phyloP scores from a whole-genome alignment of 2,888 invertebrate species.

The Andrena haemorrhoa region DNA sequence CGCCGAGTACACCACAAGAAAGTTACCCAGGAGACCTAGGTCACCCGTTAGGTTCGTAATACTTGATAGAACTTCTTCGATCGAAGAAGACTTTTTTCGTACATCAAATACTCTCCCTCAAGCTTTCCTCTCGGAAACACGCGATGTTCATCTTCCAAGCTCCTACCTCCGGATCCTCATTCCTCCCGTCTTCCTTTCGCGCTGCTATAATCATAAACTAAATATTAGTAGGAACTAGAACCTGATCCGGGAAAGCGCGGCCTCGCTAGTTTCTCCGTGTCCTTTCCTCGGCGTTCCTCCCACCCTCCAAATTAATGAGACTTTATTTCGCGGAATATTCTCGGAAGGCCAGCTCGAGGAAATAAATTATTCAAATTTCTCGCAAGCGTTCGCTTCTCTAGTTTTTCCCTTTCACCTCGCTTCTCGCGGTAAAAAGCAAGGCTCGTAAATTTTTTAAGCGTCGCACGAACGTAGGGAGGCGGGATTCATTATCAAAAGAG shows the following conservation, averaged over 20 bases:
- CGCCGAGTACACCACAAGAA: neutral
- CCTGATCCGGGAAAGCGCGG: neutral
- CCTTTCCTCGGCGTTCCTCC: neutral
- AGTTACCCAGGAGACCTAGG: conserved; percentile 41
- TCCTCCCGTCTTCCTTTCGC: neutral
- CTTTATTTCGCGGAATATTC: conserved; percentile 39
- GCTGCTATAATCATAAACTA: neutral
- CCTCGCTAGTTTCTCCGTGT: neutral
- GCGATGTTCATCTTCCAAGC: neutral
- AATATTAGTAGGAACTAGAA: conserved; percentile 11
- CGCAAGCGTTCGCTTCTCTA: neutral
- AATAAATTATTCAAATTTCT: conserved; percentile 51
- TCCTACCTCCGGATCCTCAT: neutral
- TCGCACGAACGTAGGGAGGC: neutral
- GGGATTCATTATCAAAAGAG: conserved; percentile 42
- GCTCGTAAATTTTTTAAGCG: conserved; percentile 37
- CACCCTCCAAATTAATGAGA: conserved; percentile 35
- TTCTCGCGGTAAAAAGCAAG: conserved; percentile 1
- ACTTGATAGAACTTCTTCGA: neutral
- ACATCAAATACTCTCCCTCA: neutral
- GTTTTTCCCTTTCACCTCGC: neutral
- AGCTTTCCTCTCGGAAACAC: neutral
- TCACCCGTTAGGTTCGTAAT: conserved; percentile 56
- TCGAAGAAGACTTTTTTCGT: too few relatives aligned
- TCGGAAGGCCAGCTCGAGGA: conserved; percentile 17